Evolutionary conservation across 1,140 invertebrate species (phyloP).

Genomic region (Whitmania pigra): DNA sequence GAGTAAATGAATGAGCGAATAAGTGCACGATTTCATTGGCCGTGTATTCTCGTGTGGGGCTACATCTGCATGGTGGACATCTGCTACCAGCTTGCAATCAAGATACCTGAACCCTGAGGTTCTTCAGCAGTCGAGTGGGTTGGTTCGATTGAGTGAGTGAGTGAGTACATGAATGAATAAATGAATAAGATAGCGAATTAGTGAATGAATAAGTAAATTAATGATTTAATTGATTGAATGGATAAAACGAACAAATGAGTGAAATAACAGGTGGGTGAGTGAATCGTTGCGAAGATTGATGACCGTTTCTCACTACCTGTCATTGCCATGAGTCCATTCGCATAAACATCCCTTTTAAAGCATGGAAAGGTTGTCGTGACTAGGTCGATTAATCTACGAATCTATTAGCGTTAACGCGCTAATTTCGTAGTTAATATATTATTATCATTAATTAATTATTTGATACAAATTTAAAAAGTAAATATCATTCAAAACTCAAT

Average conservation of each 20-base stretch:
- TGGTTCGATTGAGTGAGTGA: slow-evolving; percentile 6
- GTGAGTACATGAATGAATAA: not conserved
- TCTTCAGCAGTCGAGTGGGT: not conserved
- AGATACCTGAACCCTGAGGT: too few species aligned
- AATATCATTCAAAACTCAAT: too few species aligned
- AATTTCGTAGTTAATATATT: too few species aligned
- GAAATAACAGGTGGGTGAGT: not conserved
- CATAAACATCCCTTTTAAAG: too few species aligned
- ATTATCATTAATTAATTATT: too few species aligned
- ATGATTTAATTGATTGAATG: not conserved
- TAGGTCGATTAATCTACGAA: too few species aligned
- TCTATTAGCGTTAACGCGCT: too few species aligned
- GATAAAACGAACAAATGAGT: slow-evolving; percentile 1
- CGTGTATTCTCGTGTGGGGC: too few species aligned
- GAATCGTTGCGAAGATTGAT: not conserved
- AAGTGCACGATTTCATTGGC: not conserved
- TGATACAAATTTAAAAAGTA: too few species aligned
- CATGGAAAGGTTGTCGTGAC: too few species aligned
- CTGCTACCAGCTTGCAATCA: not conserved
- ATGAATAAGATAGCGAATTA: not conserved
- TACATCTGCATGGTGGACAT: too few species aligned
- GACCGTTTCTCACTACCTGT: not conserved
- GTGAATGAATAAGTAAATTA: not conserved
- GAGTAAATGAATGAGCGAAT: slow-evolving; percentile 15
- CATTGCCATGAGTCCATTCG: too few species aligned